Percentiles rank a stretch among this genome's conserved stretches.
These are phyloP conservation scores for Lasioglossum lativentre DNA, from an alignment of 2,888 invertebrate species.

Conservation along the genomic window DNA sequence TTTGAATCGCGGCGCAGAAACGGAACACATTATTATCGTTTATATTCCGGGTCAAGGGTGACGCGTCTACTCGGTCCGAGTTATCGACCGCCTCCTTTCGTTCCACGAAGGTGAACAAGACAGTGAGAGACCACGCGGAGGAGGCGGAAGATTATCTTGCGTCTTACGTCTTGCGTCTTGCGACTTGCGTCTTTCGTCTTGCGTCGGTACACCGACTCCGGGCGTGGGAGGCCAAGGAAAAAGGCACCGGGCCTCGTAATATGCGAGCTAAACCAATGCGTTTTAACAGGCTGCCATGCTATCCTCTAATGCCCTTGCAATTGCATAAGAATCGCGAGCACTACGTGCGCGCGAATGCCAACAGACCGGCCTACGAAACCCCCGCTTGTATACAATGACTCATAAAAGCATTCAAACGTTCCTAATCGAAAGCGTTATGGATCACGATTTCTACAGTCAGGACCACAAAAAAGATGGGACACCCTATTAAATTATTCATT, in stretches of 20 bases:
- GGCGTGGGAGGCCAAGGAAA: conserved; percentile 22
- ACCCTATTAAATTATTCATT: not conserved
- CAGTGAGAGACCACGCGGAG: conserved; percentile 25
- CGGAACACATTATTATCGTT: conserved; percentile 65
- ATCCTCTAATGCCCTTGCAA: conserved; percentile 13
- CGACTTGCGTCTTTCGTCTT: not conserved
- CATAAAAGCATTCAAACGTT: not conserved
- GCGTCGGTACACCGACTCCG: not conserved
- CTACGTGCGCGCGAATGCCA: not conserved
- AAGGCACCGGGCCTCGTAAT: not conserved
- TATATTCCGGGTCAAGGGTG: conserved; percentile 69
- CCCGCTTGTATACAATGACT: not conserved
- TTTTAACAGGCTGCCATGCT: conserved; percentile 5
- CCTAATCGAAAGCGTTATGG: not conserved
- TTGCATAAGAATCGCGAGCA: conserved; percentile 19
- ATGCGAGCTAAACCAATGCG: not conserved
- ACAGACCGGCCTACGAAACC: not conserved
- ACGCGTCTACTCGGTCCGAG: conserved; percentile 29
- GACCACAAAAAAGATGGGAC: not conserved
- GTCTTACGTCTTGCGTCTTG: not conserved
- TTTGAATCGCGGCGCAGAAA: conserved; percentile 66
- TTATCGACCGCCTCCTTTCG: conserved; percentile 41
- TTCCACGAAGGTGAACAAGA: conserved; percentile 42
- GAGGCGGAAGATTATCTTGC: conserved; percentile 40
- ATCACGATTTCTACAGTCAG: not conserved